A percentile compares a stretch with the other conserved stretches of the same genome.
Evolutionary conservation across 2,113 vertebrate genomes (phyloP).

Genomic region (Carlito syrichta): DNA sequence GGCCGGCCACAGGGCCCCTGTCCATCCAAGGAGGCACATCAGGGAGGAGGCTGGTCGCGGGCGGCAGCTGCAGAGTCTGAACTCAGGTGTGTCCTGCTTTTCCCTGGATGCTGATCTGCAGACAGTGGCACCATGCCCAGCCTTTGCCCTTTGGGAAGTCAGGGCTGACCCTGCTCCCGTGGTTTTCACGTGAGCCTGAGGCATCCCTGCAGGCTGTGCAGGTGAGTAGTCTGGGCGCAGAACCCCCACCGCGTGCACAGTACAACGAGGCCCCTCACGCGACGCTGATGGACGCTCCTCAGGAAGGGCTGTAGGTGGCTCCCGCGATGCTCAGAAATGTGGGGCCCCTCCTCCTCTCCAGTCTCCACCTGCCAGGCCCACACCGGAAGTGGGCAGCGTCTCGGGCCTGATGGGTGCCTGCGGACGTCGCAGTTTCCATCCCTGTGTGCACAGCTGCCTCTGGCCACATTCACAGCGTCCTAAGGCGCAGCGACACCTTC

Average conservation of each 20-base stretch:
- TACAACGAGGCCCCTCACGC: background rate
- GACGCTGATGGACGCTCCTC: background rate
- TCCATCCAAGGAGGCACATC: fast-evolving
- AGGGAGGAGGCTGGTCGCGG: fast-evolving
- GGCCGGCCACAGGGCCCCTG: fast-evolving
- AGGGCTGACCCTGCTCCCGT: background rate
- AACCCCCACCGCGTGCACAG: background rate
- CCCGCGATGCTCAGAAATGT: background rate
- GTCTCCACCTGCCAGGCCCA: background rate
- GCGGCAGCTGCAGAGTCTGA: background rate
- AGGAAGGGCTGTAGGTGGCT: background rate
- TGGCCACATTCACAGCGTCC: background rate
- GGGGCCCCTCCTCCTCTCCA: background rate
- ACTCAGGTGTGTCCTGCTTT: background rate
- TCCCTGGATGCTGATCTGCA: background rate
- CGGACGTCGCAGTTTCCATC: background rate
- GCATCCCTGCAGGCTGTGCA: background rate
- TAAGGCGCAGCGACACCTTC: background rate
- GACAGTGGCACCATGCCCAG: fast-evolving
- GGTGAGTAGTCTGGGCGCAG: background rate
- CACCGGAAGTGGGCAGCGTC: no score
- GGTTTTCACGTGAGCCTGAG: background rate
- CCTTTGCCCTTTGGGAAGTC: background rate
- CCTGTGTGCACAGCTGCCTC: background rate
- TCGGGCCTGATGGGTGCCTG: fast-evolving